A percentile compares a stretch with the other conserved stretches of the same genome.
phyloP scores from a whole-genome alignment of 2,888 invertebrate species.

The Anorthoa munda region DNA sequence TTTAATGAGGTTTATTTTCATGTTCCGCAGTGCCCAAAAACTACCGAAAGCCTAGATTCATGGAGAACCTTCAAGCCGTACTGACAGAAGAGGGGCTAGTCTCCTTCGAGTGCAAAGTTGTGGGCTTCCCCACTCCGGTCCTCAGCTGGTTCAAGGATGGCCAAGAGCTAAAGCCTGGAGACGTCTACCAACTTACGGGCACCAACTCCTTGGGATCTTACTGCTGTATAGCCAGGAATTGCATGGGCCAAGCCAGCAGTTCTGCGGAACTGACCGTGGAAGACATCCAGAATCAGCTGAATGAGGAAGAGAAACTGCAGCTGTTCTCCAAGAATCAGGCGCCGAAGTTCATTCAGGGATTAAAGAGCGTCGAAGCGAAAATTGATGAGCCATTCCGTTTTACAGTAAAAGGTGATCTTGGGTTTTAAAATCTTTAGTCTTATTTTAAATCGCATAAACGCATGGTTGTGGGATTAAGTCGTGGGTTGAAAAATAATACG shows the following conservation, averaged over 20 bases:
- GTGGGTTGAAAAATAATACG: too few species aligned
- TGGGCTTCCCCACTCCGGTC: constrained; percentile 97
- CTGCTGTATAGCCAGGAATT: constrained; percentile 96
- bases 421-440: neutral
- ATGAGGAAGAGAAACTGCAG: constrained; percentile 95
- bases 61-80: constrained; percentile 97
- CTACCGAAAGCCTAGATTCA: constrained; percentile 96
- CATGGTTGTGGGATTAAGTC: too few species aligned
- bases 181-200: constrained; percentile 97
- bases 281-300: constrained; percentile 97
- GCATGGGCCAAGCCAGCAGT: constrained; percentile 97
- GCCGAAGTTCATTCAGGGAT: constrained; percentile 95
- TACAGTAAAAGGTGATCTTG: constrained; percentile 93
- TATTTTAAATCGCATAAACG: too few species aligned
- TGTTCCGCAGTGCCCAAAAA: constrained; percentile 95
- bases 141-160: constrained; percentile 98
- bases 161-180: constrained; percentile 97
- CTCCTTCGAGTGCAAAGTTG: constrained; percentile 98
- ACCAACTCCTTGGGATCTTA: constrained; percentile 97
- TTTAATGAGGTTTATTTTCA: neutral
- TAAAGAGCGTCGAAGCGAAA: constrained; percentile 95
- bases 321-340: constrained; percentile 95
- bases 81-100: constrained; percentile 97
- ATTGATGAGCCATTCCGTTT: constrained; percentile 96
- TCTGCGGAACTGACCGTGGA: constrained; percentile 97